A percentile compares a stretch with the other conserved stretches of the same genome.
phyloP scores from a whole-genome alignment of 2,113 vertebrate species.

The Delphinapterus leucas region DNA sequence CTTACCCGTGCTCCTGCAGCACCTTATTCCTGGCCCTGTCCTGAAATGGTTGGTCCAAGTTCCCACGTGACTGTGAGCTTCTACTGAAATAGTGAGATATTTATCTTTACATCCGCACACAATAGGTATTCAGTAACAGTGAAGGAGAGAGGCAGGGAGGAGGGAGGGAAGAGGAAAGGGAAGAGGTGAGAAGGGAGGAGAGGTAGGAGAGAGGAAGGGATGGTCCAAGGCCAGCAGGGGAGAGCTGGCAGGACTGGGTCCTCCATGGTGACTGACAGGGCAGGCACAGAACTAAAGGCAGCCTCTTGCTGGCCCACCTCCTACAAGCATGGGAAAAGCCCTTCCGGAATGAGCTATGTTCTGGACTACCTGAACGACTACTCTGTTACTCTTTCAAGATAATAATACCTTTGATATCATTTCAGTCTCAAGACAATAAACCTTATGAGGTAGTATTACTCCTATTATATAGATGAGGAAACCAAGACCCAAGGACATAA shows the following conservation, averaged over 20 bases:
- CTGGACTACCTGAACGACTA: not conserved
- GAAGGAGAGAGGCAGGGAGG: not conserved
- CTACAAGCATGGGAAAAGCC: no score
- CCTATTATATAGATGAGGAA: not conserved
- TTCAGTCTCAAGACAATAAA: not conserved
- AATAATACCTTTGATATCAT: not conserved
- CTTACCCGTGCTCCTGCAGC: not conserved
- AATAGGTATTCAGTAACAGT: not conserved
- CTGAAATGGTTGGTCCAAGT: not conserved
- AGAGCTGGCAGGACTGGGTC: not conserved
- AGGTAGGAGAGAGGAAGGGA: fast-evolving
- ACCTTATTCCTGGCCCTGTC: not conserved
- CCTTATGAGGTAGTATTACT: not conserved
- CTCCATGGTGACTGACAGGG: not conserved
- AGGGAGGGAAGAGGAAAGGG: not conserved
- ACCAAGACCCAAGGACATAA: not conserved
- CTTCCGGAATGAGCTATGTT: not conserved
- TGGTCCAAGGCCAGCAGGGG: not conserved
- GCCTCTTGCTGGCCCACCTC: not conserved
- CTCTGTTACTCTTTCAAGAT: not conserved
- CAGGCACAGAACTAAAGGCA: not conserved
- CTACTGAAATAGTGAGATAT: not conserved
- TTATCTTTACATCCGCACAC: not conserved
- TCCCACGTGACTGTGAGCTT: fast-evolving
- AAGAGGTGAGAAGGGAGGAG: not conserved